A percentile compares a stretch with the other conserved stretches of the same genome.
Evolutionary conservation across 2,888 invertebrate species (phyloP).

Genomic region (Rhynchonema sp.): DNA sequence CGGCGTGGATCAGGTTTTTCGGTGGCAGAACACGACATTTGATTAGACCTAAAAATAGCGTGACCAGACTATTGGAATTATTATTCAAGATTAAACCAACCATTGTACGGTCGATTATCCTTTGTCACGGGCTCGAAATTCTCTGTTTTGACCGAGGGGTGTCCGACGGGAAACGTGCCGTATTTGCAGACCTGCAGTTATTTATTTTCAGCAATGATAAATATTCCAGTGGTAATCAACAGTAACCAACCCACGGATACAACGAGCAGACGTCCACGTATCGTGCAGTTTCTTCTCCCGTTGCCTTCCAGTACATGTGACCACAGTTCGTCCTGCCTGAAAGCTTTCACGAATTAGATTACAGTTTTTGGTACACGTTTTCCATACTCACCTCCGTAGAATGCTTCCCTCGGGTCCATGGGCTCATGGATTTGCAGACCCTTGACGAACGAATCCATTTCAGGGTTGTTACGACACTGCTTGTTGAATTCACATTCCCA

Average conservation of each 20-base stretch:
- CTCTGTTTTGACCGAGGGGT: constrained; percentile 12
- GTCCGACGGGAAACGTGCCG: constrained; percentile 12
- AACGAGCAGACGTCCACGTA: too few relatives aligned
- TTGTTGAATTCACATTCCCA: background rate
- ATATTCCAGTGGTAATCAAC: too few relatives aligned
- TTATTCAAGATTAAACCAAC: too few relatives aligned
- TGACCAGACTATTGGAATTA: too few relatives aligned
- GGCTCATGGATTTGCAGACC: background rate
- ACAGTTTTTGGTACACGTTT: too few relatives aligned
- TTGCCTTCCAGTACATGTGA: too few relatives aligned
- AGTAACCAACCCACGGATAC: too few relatives aligned
- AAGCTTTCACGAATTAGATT: too few relatives aligned
- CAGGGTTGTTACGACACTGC: background rate
- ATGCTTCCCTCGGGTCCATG: background rate
- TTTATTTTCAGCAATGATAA: too few relatives aligned
- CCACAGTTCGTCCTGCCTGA: too few relatives aligned
- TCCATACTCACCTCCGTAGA: background rate
- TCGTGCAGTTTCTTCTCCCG: too few relatives aligned
- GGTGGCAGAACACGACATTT: constrained; percentile 19
- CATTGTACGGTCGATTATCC: too few relatives aligned
- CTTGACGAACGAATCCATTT: background rate
- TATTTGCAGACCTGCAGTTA: constrained; percentile 15
- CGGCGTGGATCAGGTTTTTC: constrained; percentile 15
- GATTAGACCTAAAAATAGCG: constrained; percentile 16
- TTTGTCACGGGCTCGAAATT: constrained; percentile 10